Percentiles rank a stretch among this genome's conserved stretches.
Conservation (phyloP, 2,113 vertebrate species). For the Bubalus kerabau region DNA sequence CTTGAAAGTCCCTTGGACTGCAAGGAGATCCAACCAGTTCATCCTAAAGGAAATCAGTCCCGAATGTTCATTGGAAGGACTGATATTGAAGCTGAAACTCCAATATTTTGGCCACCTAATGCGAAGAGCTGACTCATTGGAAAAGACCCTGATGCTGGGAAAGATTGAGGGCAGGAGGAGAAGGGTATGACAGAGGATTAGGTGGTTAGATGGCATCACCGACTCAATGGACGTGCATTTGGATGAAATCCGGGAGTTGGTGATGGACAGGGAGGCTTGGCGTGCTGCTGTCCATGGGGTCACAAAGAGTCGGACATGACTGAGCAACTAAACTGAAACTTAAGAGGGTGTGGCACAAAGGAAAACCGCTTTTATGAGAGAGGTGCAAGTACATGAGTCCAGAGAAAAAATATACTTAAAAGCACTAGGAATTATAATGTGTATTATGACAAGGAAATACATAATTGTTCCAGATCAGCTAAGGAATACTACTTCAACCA, state of each 20-base stretch:
- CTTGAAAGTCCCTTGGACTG: not conserved
- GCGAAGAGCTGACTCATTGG: not conserved
- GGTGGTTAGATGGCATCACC: not conserved
- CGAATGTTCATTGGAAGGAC: not conserved
- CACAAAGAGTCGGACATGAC: not conserved
- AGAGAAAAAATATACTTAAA: constrained; percentile 8
- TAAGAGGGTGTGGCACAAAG: not conserved
- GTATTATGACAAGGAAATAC: constrained; percentile 3
- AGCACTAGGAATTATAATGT: not conserved
- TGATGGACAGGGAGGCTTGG: not conserved
- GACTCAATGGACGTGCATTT: not conserved
- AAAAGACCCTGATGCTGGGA: not conserved
- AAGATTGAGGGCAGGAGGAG: not conserved
- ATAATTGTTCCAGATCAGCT: constrained; percentile 38
- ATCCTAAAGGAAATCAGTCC: not conserved
- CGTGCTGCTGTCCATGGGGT: not conserved
- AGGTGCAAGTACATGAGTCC: not conserved
- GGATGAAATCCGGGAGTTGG: not conserved
- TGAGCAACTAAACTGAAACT: not conserved
- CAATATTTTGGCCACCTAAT: not conserved
- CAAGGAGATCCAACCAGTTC: not conserved
- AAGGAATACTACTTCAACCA: constrained; percentile 52
- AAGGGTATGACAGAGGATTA: not conserved
- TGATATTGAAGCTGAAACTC: not conserved
- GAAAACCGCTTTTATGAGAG: not conserved